Base-by-base conservation (phyloP, 2,113 vertebrate species). In the Oreochromis tanganicae region DNA sequence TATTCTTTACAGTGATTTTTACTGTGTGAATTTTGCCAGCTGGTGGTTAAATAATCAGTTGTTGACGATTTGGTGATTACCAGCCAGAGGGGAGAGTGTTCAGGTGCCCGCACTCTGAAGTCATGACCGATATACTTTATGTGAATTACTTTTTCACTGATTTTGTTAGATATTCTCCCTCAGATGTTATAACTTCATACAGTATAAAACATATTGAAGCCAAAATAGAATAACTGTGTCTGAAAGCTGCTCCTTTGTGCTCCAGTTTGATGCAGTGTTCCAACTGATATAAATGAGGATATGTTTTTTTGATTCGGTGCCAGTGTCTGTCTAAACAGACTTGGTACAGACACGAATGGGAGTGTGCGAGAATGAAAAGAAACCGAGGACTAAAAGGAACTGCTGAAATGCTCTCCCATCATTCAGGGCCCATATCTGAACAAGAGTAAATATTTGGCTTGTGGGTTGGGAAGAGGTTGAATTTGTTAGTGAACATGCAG, bases 401-500 rank as follows among this genome's bases (percentile, higher is more conserved):
- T 54, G 63, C 84, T 90, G 81, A 89, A 92, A 91, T 88, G 80
- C 87, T 87, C 78, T 82, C 43, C 43, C 24, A 11, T 91, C 92
- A 83, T 90, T 94, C 83, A 80, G 85, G 86, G 46, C 80, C 34
- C 50, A 36, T 95, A 93, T 95, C 91, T 87, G 90, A 94, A 91
- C 79, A 80, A 86, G 80, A 91, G 93, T 93, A 95, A 95, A 95
- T 95, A 94, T 96, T 95, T 95, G 87, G 81, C 82, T 95, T 95
- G 92, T 95, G 93, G 94, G 94, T 21, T 85, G 93, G 94, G 80
- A 87, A 93, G 88, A 85, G 81, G 82, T 87, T 84, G 81, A 82
- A 93, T 91, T 56, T 94, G 88, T 95, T 91, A 88, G 57, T 73
- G 83, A 85, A 66, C 55, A 59, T 88, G 46, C 52, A 87, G 27